phyloP scores from a whole-genome alignment of 2,797 vertebrate species.

The Mormyrops attenuatus region DNA sequence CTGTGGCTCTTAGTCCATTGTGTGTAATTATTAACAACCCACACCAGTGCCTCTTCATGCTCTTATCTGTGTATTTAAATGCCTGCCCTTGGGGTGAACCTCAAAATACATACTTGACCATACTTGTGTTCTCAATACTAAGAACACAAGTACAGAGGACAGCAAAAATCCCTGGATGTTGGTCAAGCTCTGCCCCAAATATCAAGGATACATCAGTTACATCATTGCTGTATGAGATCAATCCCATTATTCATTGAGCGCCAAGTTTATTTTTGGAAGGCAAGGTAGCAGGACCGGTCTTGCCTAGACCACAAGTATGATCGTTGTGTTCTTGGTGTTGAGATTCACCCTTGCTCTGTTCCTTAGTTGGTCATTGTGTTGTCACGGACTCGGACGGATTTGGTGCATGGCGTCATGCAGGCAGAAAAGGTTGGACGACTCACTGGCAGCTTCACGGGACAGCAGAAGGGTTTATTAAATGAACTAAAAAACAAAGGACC shows the following conservation, averaged over 20 bases:
- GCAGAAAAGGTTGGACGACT: no score
- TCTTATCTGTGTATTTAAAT: not conserved
- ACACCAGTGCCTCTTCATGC: not conserved
- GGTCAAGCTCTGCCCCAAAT: not conserved
- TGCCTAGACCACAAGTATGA: not conserved
- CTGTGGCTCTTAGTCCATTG: not conserved
- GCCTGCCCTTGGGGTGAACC: not conserved
- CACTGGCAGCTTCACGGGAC: no score
- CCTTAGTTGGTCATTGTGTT: not conserved
- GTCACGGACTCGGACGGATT: no score
- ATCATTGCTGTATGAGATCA: not conserved
- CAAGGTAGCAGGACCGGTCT: not conserved
- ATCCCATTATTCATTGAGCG: not conserved
- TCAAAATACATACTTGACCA: not conserved
- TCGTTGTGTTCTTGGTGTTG: not conserved
- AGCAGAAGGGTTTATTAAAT: no score
- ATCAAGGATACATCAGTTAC: not conserved
- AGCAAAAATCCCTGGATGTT: not conserved
- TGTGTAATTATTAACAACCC: not conserved
- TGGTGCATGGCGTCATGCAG: no score
- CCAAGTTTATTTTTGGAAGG: not conserved
- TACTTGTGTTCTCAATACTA: not conserved
- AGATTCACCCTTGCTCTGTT: not conserved
- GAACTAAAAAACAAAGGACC: no score
- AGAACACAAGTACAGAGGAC: not conserved